These are phyloP conservation scores for Hippocampus barbouri DNA, from an alignment of 2,113 vertebrate species.

Conservation along the genomic window DNA sequence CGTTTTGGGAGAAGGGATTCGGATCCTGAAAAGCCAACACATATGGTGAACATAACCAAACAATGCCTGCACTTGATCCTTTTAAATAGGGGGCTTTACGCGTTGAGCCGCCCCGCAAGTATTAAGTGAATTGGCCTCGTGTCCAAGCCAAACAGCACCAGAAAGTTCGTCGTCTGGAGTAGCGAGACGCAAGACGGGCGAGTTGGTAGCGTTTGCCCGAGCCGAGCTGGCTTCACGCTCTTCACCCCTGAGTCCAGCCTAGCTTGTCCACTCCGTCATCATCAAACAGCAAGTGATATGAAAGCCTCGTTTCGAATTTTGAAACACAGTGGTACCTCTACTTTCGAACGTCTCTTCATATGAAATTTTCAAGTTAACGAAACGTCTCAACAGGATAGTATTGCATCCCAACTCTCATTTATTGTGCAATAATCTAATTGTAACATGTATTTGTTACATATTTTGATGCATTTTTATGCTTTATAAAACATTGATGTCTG, in stretches of 20 bases:
- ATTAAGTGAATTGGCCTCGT: conserved; percentile 64
- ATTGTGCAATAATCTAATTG: too few species aligned
- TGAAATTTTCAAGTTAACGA: too few species aligned
- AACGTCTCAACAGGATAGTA: too few species aligned
- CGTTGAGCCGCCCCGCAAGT: conserved; percentile 72
- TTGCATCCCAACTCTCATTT: too few species aligned
- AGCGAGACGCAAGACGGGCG: conserved; percentile 49
- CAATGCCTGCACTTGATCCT: conserved; percentile 72
- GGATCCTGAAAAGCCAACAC: conserved; percentile 70
- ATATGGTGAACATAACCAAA: conserved; percentile 78
- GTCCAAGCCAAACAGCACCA: conserved; percentile 69
- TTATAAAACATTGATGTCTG: too few species aligned
- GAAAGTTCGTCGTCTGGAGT: conserved; percentile 68
- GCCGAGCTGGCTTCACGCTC: conserved; percentile 58
- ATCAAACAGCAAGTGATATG: too few species aligned
- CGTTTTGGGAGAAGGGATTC: conserved; percentile 64
- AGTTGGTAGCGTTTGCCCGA: conserved; percentile 41
- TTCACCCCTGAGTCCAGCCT: conserved; percentile 25
- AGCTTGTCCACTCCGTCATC: conserved; percentile 41
- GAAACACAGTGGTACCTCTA: too few species aligned
- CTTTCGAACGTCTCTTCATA: too few species aligned
- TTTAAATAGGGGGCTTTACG: conserved; percentile 72
- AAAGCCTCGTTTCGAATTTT: too few species aligned
- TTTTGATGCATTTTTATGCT: too few species aligned
- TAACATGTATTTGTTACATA: too few species aligned